phyloP scores from a whole-genome alignment of 2,113 vertebrate genomes.

The Otocyon megalotis region DNA sequence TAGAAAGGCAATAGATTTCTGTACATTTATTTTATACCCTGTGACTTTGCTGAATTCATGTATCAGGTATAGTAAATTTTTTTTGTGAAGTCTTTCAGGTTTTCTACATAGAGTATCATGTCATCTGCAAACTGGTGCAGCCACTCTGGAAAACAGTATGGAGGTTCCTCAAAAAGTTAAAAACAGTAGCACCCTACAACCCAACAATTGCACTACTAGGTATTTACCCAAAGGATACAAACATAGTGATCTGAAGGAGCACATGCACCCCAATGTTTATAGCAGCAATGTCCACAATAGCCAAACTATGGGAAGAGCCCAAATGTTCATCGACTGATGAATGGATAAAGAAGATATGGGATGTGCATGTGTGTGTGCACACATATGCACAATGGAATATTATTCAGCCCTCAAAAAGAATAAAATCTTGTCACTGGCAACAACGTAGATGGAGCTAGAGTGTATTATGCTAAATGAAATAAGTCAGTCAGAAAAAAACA shows the following conservation, averaged over 20 bases:
- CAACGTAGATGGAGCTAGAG: neutral
- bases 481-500: neutral
- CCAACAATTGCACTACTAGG: neutral
- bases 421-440: neutral
- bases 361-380: too few relatives aligned
- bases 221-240: neutral
- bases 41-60: neutral
- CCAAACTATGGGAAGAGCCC: neutral
- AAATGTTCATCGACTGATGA: neutral
- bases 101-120: neutral
- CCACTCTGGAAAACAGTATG: neutral
- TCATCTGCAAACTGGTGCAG: neutral
- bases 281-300: neutral
- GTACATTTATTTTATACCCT: neutral
- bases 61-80: neutral
- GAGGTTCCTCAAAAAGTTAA: neutral
- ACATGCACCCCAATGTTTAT: neutral
- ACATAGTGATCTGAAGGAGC: neutral
- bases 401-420: neutral
- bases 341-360: neutral
- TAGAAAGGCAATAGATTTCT: neutral
- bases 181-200: neutral
- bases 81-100: neutral
- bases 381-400: neutral
- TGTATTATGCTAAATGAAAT: neutral